Evolutionary conservation across 2,113 vertebrate genomes (phyloP), one percentile per base, ranked within the genome.

Genomic region (Forbesichthys papilliferus): DNA sequence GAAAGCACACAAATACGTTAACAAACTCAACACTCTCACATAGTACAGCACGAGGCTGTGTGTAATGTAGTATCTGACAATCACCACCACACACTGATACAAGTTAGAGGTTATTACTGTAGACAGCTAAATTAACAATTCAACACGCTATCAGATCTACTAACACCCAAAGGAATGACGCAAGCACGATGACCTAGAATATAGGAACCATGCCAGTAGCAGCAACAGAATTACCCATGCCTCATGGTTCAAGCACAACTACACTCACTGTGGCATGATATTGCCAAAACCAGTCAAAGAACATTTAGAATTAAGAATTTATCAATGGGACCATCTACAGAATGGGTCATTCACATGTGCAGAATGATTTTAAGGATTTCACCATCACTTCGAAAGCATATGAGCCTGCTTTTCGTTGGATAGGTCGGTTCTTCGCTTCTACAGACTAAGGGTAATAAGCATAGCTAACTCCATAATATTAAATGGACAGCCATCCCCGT

Each of bases 21-120:
- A 36, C 18, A 60, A 18, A 60, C 48, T 34, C 11, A 42, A 61
- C 63, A 47, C 73, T 73, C 64, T 55, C 51, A 81, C 75, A 61
- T 65, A 2, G 36, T 52, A 61, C 64, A 9, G 60, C 2, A 49
- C 47, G 66, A 71, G 57, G 71, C 42, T 49, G 47, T 53, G 27
- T 56, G 60, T 16, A 69, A 68, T 68, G 62, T 61, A 48, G 70
- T 58, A n/a, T 11, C 48, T 52, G 59, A 69, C 66, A 64, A 52
- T 57, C 27, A 59, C 60, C 48, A 55, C 27, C 27, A 27, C 27
- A 27, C 16, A 68, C 9, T 11, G 33, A 73, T 16, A 65, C 27
- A 48, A 59, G 58, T 36, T 16, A 75, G 59, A 68, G 66, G 75
- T 51, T 53, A 53, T 33, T 58, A 60, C 9, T 48, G 3, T 20